phyloP scores from a whole-genome alignment of 2,797 vertebrate genomes.

The Gambusia yucatana region DNA sequence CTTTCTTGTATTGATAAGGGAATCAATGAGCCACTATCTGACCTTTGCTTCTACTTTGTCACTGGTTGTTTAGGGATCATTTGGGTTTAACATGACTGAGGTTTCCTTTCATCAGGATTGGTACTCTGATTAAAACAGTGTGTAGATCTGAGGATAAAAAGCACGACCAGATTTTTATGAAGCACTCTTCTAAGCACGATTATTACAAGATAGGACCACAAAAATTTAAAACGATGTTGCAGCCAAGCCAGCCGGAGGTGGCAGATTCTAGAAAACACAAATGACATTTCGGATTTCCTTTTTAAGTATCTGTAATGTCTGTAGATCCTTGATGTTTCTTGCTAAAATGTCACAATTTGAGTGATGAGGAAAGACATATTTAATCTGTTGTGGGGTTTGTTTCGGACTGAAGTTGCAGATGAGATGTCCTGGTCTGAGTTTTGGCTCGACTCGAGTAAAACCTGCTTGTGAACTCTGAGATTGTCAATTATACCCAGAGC shows the following conservation, averaged over 20 bases:
- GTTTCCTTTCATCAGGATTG: not conserved
- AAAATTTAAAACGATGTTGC: not conserved
- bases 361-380: not conserved
- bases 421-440: not conserved
- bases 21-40: conserved; percentile 28
- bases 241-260: not conserved
- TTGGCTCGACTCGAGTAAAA: not conserved
- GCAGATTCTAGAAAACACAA: not conserved
- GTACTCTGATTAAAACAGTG: not conserved
- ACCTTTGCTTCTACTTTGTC: conserved; percentile 40
- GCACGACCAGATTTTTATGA: not conserved
- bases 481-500: not conserved
- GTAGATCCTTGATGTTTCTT: not conserved
- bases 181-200: not conserved
- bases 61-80: not conserved
- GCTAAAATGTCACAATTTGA: not conserved
- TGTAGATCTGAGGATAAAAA: not conserved
- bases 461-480: not conserved
- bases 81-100: not conserved
- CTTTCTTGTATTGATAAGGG: conserved; percentile 51
- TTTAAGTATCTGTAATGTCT: not conserved
- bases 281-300: not conserved
- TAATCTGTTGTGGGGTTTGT: not conserved
- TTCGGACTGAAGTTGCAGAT: not conserved
- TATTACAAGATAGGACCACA: not conserved